Evolutionary conservation across 2,888 invertebrate genomes (phyloP).

Genomic region (Euproctis similis): DNA sequence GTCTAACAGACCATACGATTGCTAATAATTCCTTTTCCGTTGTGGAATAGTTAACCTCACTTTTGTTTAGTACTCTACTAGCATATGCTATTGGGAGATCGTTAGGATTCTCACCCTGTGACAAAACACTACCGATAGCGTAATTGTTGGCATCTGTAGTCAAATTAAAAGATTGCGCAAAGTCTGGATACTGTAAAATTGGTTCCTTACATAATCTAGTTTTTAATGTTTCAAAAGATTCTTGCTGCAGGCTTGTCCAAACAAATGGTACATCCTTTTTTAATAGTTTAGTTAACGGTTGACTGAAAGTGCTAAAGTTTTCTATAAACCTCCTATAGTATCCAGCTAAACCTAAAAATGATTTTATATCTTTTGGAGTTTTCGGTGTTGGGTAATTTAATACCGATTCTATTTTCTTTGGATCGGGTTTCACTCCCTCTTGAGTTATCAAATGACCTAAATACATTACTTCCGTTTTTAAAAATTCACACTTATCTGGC

Average conservation of each 20-base stretch:
- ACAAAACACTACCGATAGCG: background rate
- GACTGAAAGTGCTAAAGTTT: background rate
- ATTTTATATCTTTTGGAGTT: background rate
- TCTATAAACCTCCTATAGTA: background rate
- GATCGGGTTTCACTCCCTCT: constrained; percentile 2
- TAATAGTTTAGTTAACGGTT: background rate
- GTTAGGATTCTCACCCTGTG: background rate
- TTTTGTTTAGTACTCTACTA: constrained; percentile 6
- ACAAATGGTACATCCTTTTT: background rate
- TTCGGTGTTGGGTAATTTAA: constrained; percentile 2
- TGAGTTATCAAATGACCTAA: constrained; percentile 3
- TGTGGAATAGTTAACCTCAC: constrained; percentile 9
- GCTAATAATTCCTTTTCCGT: constrained; percentile 11
- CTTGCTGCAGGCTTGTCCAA: background rate
- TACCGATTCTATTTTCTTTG: background rate
- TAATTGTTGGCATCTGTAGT: background rate
- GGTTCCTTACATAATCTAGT: background rate
- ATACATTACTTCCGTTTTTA: constrained; percentile 3
- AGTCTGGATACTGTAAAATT: background rate
- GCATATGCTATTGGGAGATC: background rate
- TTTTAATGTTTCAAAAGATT: background rate
- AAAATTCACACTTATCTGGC: constrained; percentile 5
- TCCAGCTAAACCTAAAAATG: background rate
- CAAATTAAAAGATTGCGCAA: background rate
- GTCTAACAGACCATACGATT: constrained; percentile 9